Evolutionary conservation across 2,113 vertebrate genomes (phyloP).

Genomic region (Heterotis niloticus): DNA sequence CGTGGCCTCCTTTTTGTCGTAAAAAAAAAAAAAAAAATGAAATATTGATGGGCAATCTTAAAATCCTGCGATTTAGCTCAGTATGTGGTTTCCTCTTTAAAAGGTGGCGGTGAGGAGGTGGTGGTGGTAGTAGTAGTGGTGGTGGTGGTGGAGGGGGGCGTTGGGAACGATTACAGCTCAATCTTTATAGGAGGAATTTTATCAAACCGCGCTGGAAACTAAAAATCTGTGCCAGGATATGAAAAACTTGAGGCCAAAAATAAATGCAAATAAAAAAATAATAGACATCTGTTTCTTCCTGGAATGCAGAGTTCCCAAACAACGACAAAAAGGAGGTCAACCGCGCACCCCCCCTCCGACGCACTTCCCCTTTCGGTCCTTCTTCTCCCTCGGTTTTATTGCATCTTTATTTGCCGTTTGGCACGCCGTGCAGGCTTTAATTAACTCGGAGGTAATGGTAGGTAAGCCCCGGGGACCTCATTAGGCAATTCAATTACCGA

Average conservation of each 20-base stretch:
- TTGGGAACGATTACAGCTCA: slow-evolving; percentile 43
- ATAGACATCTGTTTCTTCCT: slow-evolving; percentile 65
- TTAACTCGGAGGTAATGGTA: slow-evolving; percentile 70
- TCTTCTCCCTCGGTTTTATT: slow-evolving; percentile 44
- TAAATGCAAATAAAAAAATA: slow-evolving; percentile 64
- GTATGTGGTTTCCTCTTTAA: background rate
- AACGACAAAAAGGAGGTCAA: slow-evolving; percentile 67
- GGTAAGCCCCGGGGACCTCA: slow-evolving; percentile 74
- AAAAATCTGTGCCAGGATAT: slow-evolving; percentile 47
- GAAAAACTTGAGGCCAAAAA: slow-evolving; percentile 52
- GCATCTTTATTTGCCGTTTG: slow-evolving; percentile 67
- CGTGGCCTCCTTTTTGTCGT: too few species aligned
- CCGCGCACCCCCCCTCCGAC: slow-evolving; percentile 39
- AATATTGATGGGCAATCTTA: background rate
- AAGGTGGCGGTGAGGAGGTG: background rate
- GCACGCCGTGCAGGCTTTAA: slow-evolving; percentile 60
- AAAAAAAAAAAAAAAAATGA: background rate
- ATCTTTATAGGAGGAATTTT: slow-evolving; percentile 65
- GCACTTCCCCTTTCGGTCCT: slow-evolving; percentile 33
- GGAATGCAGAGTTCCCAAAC: slow-evolving; percentile 54
- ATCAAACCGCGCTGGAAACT: slow-evolving; percentile 62
- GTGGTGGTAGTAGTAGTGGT: too few species aligned
- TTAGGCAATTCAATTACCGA: slow-evolving; percentile 75
- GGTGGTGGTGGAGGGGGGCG: slow-evolving; percentile 6
- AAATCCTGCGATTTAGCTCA: background rate